A percentile compares a stretch with the other conserved stretches of the same genome.
These are phyloP conservation scores for Channa argus DNA, from an alignment of 2,113 vertebrate species.

Conservation along the genomic window DNA sequence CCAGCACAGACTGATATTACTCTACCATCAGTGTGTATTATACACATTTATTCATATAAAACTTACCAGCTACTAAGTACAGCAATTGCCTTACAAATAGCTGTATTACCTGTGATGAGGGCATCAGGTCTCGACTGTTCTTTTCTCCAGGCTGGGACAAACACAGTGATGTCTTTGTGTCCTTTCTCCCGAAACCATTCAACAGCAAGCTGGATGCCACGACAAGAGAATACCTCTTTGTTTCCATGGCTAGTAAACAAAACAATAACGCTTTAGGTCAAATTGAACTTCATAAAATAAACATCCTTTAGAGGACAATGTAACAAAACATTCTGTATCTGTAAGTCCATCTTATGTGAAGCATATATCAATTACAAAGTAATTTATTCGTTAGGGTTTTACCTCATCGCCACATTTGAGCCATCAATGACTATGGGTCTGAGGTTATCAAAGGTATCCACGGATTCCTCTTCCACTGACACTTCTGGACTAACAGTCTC, in stretches of 20 bases:
- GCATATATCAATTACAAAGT: neutral
- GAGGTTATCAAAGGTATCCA: slow-evolving; percentile 92
- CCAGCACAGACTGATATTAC: too few species aligned
- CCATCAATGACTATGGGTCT: slow-evolving; percentile 96
- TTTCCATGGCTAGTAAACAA: slow-evolving; percentile 94
- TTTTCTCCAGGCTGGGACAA: slow-evolving; percentile 98
- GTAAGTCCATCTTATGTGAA: neutral
- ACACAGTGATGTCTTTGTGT: slow-evolving; percentile 98
- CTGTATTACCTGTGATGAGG: slow-evolving; percentile 91
- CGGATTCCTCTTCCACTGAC: slow-evolving; percentile 92
- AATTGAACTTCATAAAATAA: neutral
- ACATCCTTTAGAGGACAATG: slow-evolving; percentile 11
- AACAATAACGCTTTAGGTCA: slow-evolving; percentile 26
- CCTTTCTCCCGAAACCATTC: slow-evolving; percentile 98
- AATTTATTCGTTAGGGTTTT: slow-evolving; percentile 36
- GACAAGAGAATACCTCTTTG: slow-evolving; percentile 98
- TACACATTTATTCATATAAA: too few species aligned
- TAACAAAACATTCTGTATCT: neutral
- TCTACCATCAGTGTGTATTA: too few species aligned
- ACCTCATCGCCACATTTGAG: slow-evolving; percentile 99
- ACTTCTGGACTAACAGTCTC: slow-evolving; percentile 90
- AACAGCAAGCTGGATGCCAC: slow-evolving; percentile 96
- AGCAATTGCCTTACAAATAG: neutral
- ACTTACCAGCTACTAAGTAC: too few species aligned
- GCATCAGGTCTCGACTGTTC: slow-evolving; percentile 98